phyloP scores from a whole-genome alignment of 2,888 invertebrate species.

The Rhingia campestris region DNA sequence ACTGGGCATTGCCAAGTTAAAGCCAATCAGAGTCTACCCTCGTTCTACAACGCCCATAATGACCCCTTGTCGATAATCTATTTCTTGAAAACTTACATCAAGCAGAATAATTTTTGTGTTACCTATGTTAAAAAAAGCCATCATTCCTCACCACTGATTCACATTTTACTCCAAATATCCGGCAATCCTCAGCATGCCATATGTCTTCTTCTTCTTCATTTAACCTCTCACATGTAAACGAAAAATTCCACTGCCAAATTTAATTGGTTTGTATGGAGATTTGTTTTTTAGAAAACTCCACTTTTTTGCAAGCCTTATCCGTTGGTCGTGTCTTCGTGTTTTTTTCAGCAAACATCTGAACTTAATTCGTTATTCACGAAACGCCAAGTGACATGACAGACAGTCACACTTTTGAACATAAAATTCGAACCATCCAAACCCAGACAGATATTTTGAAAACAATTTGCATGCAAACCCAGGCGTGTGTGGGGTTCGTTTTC shows the following conservation, averaged over 20 bases:
- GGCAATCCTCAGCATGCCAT: no score
- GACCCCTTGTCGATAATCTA: no score
- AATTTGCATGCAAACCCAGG: slow-evolving; percentile 42
- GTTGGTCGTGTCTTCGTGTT: neutral
- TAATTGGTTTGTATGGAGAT: slow-evolving; percentile 40
- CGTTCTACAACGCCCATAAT: no score
- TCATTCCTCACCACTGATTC: no score
- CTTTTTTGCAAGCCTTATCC: slow-evolving; percentile 24
- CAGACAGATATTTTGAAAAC: slow-evolving; percentile 27
- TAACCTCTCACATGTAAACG: neutral
- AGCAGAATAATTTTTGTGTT: no score
- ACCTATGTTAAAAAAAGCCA: no score
- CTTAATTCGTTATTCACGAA: slow-evolving; percentile 64
- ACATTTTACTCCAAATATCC: no score
- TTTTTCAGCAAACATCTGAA: slow-evolving; percentile 51
- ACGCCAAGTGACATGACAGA: slow-evolving; percentile 45
- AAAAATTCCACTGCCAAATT: slow-evolving; percentile 11
- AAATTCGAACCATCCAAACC: slow-evolving; percentile 24
- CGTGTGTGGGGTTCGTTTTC: slow-evolving; percentile 42
- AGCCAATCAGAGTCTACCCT: no score
- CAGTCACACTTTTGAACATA: slow-evolving; percentile 57
- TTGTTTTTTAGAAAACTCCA: slow-evolving; percentile 52
- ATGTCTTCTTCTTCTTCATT: no score
- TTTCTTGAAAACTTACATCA: no score
- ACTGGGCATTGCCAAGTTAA: no score